Evolutionary conservation across 2,888 invertebrate species (phyloP).

Genomic region (Clitarchus hookeri): DNA sequence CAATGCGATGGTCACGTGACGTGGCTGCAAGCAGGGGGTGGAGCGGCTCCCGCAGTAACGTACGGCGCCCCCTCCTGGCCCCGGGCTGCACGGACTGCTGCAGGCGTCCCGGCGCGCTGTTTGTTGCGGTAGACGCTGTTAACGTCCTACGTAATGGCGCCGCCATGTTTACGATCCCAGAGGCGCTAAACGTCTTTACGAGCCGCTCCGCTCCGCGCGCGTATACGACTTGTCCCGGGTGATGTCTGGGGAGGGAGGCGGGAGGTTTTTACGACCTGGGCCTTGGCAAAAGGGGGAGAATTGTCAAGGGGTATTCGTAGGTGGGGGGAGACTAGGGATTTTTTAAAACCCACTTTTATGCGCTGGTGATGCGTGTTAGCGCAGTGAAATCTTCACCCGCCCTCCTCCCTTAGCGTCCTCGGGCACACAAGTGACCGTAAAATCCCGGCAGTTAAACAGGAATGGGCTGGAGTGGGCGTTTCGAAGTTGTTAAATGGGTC

Average conservation of each 20-base stretch:
- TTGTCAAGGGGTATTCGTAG: background rate
- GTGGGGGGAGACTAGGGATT: background rate
- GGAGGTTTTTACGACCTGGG: background rate
- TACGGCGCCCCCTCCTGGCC: too few relatives aligned
- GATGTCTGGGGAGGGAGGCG: background rate
- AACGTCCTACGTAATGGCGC: background rate
- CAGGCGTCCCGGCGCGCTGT: background rate
- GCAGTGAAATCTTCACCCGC: background rate
- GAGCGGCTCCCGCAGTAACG: too few relatives aligned
- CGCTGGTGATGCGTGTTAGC: background rate
- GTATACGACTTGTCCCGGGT: background rate
- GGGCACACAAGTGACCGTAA: background rate
- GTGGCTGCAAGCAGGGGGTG: too few relatives aligned
- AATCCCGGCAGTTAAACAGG: constrained; percentile 2
- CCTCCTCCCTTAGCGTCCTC: background rate
- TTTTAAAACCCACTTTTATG: background rate
- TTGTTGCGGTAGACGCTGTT: constrained; percentile 14
- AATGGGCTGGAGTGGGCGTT: constrained; percentile 11
- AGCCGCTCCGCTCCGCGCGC: constrained; percentile 1
- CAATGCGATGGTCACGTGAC: too few relatives aligned
- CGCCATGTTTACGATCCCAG: constrained; percentile 10
- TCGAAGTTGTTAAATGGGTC: background rate
- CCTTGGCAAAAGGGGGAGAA: background rate
- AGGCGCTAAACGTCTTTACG: constrained; percentile 14
- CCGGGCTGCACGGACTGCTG: too few relatives aligned